Conservation (phyloP, 2,888 invertebrate genomes). For the Heliconius charithonia region DNA sequence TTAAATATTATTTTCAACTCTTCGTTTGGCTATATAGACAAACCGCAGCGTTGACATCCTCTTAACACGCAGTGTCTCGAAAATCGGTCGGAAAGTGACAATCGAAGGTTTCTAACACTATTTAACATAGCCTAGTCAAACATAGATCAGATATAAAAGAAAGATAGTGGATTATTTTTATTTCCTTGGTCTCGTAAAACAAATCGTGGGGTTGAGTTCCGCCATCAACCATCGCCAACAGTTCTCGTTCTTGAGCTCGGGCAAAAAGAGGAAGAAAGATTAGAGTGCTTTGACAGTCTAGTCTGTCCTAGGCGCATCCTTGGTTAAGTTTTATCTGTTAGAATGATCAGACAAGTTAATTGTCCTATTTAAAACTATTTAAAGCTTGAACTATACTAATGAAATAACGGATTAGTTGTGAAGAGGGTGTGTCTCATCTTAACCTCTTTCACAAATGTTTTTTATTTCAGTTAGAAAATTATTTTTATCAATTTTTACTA, state of each 20-base stretch:
- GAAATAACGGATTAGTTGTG: neutral
- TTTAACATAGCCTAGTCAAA: neutral
- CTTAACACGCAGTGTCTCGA: too few relatives aligned
- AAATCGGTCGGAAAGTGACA: too few relatives aligned
- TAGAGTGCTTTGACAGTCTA: neutral
- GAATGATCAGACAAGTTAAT: neutral
- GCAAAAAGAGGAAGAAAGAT: neutral
- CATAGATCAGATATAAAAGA: neutral
- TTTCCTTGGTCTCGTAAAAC: neutral
- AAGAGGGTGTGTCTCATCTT: neutral
- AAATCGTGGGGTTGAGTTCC: neutral
- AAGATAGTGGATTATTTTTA: neutral
- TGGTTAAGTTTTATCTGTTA: too few relatives aligned
- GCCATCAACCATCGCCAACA: neutral
- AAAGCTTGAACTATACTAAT: neutral
- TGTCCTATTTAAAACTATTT: neutral
- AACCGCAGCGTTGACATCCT: too few relatives aligned
- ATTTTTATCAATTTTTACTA: neutral
- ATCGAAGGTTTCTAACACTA: neutral
- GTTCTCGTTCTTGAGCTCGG: neutral
- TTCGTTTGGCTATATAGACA: too few relatives aligned
- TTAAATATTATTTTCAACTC: too few relatives aligned
- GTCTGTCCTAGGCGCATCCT: too few relatives aligned
- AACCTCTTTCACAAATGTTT: neutral
- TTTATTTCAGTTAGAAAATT: neutral